Conservation (phyloP, 2,888 invertebrate genomes). For the Apoda limacodes region DNA sequence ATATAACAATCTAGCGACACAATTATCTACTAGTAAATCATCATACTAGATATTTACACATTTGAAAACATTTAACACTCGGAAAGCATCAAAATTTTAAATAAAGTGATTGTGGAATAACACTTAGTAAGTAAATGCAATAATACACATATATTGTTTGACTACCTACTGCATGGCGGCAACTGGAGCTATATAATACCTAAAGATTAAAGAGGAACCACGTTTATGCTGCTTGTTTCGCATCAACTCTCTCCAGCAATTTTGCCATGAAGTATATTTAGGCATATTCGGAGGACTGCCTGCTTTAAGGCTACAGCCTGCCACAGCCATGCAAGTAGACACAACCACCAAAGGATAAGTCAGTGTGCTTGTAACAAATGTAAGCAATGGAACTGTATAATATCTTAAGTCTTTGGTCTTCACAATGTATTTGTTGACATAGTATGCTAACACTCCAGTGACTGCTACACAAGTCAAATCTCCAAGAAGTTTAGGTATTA, state of each 20-base stretch:
- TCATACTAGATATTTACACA: conserved; percentile 58
- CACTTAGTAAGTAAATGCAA: conserved; percentile 58
- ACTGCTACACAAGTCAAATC: conserved; percentile 85
- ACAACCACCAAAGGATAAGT: conserved; percentile 96
- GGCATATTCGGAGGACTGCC: conserved; percentile 90
- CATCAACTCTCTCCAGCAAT: conserved; percentile 86
- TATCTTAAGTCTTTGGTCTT: conserved; percentile 75
- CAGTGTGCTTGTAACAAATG: conserved; percentile 83
- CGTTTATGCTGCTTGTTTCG: conserved; percentile 83
- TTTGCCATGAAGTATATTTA: conserved; percentile 81
- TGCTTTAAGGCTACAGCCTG: conserved; percentile 81
- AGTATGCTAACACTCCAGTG: conserved; percentile 80
- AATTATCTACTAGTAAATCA: conserved; percentile 55
- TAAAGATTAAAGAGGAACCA: conserved; percentile 85
- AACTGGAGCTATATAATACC: conserved; percentile 72
- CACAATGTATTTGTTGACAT: conserved; percentile 83
- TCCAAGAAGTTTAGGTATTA: conserved; percentile 87
- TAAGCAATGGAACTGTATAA: conserved; percentile 66
- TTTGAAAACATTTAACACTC: conserved; percentile 40
- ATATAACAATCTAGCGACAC: conserved; percentile 60
- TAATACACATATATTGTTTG: conserved; percentile 19
- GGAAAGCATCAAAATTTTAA: conserved; percentile 37
- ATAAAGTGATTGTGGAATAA: conserved; percentile 63
- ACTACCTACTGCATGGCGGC: conserved; percentile 46
- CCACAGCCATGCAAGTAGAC: conserved; percentile 90